Evolutionary conservation across 2,113 vertebrate species (phyloP).

Genomic region (Pelobates fuscus): DNA sequence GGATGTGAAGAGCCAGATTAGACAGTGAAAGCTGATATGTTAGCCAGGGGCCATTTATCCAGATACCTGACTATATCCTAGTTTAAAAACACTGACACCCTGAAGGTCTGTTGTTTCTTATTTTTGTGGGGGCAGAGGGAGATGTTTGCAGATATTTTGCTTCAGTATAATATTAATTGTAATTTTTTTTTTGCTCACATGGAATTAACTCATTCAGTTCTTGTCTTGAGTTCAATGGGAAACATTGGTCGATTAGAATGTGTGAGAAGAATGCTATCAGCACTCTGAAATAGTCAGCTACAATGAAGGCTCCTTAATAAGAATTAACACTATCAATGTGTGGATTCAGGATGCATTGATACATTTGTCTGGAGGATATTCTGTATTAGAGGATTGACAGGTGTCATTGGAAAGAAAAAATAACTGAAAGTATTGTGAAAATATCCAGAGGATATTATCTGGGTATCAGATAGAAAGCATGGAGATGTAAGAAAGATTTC

Average conservation of each 20-base stretch:
- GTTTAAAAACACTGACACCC: background rate
- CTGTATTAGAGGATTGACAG: no score
- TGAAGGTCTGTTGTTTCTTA: background rate
- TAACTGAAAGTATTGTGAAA: no score
- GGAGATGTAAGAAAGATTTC: no score
- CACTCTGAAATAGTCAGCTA: no score
- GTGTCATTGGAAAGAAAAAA: background rate
- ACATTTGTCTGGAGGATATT: no score
- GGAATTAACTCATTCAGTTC: background rate
- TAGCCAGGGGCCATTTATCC: constrained; percentile 3
- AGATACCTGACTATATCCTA: background rate
- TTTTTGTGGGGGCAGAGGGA: background rate
- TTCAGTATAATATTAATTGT: no score
- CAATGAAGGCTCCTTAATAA: no score
- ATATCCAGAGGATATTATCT: background rate
- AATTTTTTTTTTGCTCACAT: background rate
- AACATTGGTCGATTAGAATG: no score
- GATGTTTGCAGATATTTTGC: background rate
- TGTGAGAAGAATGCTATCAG: no score
- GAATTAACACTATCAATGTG: no score
- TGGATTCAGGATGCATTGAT: no score
- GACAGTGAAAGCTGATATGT: constrained; percentile 8
- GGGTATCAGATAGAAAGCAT: no score
- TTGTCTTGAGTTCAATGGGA: background rate
- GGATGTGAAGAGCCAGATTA: constrained; percentile 1